A percentile compares a stretch with the other conserved stretches of the same genome.
These are phyloP conservation scores for Dolichallabes microphthalmus DNA, from an alignment of 2,113 vertebrate genomes.

Conservation along the genomic window DNA sequence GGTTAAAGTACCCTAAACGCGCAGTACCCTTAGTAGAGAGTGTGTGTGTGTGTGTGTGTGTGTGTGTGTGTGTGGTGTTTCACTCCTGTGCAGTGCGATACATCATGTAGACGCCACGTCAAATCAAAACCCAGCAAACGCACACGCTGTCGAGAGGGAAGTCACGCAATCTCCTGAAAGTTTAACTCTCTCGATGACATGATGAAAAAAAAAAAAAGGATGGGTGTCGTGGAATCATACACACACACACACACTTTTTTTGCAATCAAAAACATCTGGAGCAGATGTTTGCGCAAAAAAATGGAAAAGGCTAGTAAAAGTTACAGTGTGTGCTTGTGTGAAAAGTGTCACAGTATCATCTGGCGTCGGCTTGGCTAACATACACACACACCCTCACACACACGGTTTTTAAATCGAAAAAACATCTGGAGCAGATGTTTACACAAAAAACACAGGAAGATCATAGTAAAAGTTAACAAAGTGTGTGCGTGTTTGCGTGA, in stretches of 20 bases:
- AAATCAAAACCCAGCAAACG: not conserved
- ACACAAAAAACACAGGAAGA: no score
- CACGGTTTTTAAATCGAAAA: not conserved
- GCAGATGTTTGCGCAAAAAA: not conserved
- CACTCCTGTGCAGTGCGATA: not conserved
- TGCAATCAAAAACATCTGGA: conserved; percentile 17
- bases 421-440: no score
- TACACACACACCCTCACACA: not conserved
- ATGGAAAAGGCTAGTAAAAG: not conserved
- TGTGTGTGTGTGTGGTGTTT: not conserved
- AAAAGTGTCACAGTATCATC: not conserved
- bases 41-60: no score
- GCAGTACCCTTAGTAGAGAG: no score
- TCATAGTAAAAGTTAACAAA: no score
- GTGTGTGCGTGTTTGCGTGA: no score
- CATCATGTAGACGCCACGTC: not conserved
- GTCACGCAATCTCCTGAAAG: not conserved
- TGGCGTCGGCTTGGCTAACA: no score
- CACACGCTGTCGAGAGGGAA: not conserved
- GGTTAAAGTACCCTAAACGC: no score
- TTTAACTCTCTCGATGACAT: not conserved
- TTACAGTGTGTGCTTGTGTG: no score
- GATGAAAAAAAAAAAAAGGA: not conserved
- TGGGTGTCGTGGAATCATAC: not conserved
- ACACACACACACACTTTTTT: not conserved